Percentiles rank a stretch among this genome's conserved stretches.
Evolutionary conservation across 2,888 invertebrate species (phyloP).

Genomic region (Schrankia costaestrigalis): DNA sequence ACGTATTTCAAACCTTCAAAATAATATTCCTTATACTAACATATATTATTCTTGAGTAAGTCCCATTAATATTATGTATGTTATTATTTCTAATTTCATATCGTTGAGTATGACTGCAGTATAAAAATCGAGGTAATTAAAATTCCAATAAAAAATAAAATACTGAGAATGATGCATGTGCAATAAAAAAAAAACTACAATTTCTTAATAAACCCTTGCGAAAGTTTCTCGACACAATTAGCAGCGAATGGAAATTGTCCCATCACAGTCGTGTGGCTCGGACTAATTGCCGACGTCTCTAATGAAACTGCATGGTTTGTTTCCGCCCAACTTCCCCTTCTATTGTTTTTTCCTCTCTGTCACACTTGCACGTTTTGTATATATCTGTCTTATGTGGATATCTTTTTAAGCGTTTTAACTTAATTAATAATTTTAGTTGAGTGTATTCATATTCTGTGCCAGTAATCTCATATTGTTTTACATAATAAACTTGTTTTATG

Average conservation of each 20-base stretch:
- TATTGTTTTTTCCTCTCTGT: conserved; percentile 30
- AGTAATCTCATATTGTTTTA: too few species aligned
- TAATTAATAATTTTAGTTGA: neutral
- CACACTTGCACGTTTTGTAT: conserved; percentile 6
- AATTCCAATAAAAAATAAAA: too few species aligned
- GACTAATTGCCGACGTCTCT: conserved; percentile 41
- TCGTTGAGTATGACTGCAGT: too few species aligned
- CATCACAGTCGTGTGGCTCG: conserved; percentile 28
- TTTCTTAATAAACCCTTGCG: conserved; percentile 16
- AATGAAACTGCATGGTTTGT: conserved; percentile 48
- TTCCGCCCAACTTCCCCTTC: conserved; percentile 40
- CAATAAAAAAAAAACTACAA: conserved; percentile 4
- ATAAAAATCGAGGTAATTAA: too few species aligned
- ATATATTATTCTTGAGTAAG: too few species aligned
- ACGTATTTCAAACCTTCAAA: too few species aligned
- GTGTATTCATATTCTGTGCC: too few species aligned
- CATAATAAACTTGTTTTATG: too few species aligned
- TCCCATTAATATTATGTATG: too few species aligned
- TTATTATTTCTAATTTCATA: too few species aligned
- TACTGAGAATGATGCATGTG: too few species aligned
- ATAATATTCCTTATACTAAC: too few species aligned
- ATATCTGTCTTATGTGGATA: conserved; percentile 5
- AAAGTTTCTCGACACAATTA: conserved; percentile 27
- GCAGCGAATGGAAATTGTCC: conserved; percentile 31
- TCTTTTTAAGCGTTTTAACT: conserved; percentile 10